Evolutionary conservation across 2,113 vertebrate species (phyloP), one percentile per base, ranked within the genome.

Genomic region (Pteruthius melanotis): DNA sequence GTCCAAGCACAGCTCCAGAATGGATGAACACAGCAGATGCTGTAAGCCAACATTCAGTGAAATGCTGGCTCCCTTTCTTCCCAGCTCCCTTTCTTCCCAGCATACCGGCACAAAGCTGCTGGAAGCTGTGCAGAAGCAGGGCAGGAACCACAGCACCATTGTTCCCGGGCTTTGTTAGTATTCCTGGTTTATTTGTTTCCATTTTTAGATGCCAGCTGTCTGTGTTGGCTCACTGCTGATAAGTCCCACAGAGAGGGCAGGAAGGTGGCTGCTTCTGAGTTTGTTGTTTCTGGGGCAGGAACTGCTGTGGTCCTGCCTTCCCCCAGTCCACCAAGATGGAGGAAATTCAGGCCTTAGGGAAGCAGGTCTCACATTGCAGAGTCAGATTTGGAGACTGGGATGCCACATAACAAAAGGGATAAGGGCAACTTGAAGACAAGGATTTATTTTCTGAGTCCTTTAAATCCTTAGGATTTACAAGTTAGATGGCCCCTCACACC

Each of bases 121-220:
- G 88, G 68, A 68, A 92, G 71, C 87, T 83, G 54, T 87, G 83
- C 75, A 93, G 87, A 85, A 91, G 59, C 74, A 44, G 75, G 63
- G 71, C 90, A 96, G 93, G 83, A 95, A 94, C 89, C 69, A 60
- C 82, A 92, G 28, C 61, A 30, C 88, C 68, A 90, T 96, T 96
- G 87, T 96, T 95, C 71, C 60, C 0, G 0, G 40, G 40, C 81
- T 94, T 95, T 95, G 80, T 95, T 87, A 89, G 65, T 97, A 95
- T 87, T 92, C 77, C 76, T 93, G 90, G 76, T 90, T 93, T 95
- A 94, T 94, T 94, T 96, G 90, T 96, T 95, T 94, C 96, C 83
- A 93, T 96, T 95, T 94, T 95, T 94, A 88, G 93, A 89, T 83
- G 80, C 77, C 96, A 95, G 90, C 95, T 96, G 93, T 71, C 76